Evolutionary conservation across 2,888 invertebrate species (phyloP).

Genomic region (Napeogenes inachia): DNA sequence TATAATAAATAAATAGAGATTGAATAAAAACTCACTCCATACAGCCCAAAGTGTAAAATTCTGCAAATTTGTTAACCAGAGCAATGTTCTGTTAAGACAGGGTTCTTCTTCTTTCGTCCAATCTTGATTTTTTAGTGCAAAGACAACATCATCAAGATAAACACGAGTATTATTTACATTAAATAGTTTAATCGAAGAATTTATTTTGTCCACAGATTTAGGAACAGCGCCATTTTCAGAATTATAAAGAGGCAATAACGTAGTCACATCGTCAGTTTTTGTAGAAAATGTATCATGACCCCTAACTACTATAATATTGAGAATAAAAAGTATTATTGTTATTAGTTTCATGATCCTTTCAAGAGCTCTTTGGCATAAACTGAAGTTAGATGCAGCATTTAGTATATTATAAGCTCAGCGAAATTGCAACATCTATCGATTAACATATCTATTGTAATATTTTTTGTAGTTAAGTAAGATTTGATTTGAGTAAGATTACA

Average conservation of each 20-base stretch:
- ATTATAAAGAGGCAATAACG: slow-evolving; percentile 13
- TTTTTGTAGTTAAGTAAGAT: slow-evolving; percentile 10
- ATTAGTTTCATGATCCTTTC: slow-evolving; percentile 42
- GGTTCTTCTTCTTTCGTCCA: slow-evolving; percentile 57
- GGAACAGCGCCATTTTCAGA: slow-evolving; percentile 21
- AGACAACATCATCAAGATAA: slow-evolving; percentile 65
- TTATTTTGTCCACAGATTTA: slow-evolving; percentile 28
- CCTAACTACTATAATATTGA: slow-evolving; percentile 8
- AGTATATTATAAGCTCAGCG: slow-evolving; percentile 46
- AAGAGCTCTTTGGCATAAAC: slow-evolving; percentile 29
- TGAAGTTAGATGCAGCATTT: slow-evolving; percentile 38
- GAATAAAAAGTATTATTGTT: slow-evolving; percentile 3
- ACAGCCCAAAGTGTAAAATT: slow-evolving; percentile 78
- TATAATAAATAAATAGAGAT: not conserved
- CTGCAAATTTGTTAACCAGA: slow-evolving; percentile 56
- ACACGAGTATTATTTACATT: slow-evolving; percentile 39
- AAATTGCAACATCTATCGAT: slow-evolving; percentile 46
- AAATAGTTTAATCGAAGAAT: slow-evolving; percentile 32
- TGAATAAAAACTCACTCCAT: slow-evolving; percentile 64
- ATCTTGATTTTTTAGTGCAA: slow-evolving; percentile 52
- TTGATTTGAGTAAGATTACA: too few species aligned
- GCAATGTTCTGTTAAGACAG: slow-evolving; percentile 55
- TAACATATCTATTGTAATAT: slow-evolving; percentile 31
- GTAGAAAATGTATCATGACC: slow-evolving; percentile 11
- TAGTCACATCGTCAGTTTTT: slow-evolving; percentile 23